Evolutionary conservation across 2,113 vertebrate genomes (phyloP).

Genomic region (Hydrochoerus hydrochaeris): DNA sequence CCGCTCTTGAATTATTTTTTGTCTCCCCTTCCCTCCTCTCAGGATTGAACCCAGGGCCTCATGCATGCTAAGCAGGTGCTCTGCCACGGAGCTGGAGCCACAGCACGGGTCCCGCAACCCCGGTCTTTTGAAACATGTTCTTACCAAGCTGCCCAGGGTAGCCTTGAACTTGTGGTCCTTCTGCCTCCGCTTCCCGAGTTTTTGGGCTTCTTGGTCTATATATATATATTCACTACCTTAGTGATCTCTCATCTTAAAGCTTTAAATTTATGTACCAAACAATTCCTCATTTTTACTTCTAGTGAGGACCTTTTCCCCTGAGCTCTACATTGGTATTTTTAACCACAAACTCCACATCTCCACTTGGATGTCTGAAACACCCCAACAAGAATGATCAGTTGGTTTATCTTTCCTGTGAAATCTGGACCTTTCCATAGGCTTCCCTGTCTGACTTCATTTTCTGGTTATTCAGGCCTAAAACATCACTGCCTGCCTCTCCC

Average conservation of each 20-base stretch:
- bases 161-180: not conserved
- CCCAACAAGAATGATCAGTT: not conserved
- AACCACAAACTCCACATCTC: not conserved
- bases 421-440: not conserved
- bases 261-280: not conserved
- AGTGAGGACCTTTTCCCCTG: not conserved
- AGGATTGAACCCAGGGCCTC: not conserved
- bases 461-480: not conserved
- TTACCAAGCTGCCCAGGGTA: not conserved
- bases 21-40: not conserved
- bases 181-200: not conserved
- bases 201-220: not conserved
- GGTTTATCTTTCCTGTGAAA: not conserved
- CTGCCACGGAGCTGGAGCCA: not conserved
- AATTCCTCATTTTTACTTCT: not conserved
- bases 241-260: not conserved
- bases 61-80: not conserved
- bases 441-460: slow-evolving; percentile 20
- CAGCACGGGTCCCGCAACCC: not conserved
- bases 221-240: not conserved
- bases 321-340: not conserved
- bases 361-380: not conserved
- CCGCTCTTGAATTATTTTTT: not conserved
- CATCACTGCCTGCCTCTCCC: not conserved
- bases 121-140: not conserved